phyloP scores from a whole-genome alignment of 1,140 invertebrate species.

The Monochamus saltuarius region DNA sequence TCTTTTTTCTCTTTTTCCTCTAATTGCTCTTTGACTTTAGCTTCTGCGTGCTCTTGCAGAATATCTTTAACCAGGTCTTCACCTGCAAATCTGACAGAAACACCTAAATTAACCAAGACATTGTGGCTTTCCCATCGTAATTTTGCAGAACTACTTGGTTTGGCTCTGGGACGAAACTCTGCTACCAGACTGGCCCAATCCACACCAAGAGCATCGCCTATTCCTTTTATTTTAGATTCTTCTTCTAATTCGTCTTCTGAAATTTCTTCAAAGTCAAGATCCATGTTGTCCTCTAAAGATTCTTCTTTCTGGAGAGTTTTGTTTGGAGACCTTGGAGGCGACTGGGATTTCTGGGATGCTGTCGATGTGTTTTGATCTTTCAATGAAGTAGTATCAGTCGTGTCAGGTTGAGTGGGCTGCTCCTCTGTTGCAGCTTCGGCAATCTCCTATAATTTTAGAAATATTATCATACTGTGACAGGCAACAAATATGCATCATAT shows the following conservation, averaged over 20 bases:
- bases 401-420: slow-evolving; percentile 14
- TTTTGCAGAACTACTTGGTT: slow-evolving; percentile 61
- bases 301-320: slow-evolving; percentile 43
- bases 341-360: slow-evolving; percentile 37
- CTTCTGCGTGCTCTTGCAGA: slow-evolving; percentile 52
- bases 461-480: neutral
- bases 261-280: slow-evolving; percentile 86
- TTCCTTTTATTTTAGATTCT: slow-evolving; percentile 67
- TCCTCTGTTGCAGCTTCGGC: slow-evolving; percentile 21
- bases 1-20: slow-evolving; percentile 27
- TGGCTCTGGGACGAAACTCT: slow-evolving; percentile 57
- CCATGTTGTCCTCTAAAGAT: slow-evolving; percentile 62
- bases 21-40: slow-evolving; percentile 36
- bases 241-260: slow-evolving; percentile 86
- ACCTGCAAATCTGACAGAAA: slow-evolving; percentile 45
- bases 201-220: slow-evolving; percentile 86
- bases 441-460: slow-evolving; percentile 23
- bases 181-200: slow-evolving; percentile 88
- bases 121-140: slow-evolving; percentile 71
- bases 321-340: slow-evolving; percentile 27
- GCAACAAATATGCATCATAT: neutral
- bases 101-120: slow-evolving; percentile 32
- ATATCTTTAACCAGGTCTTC: slow-evolving; percentile 64
- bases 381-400: slow-evolving; percentile 13
- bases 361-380: slow-evolving; percentile 28